Conservation (phyloP, 2,113 vertebrate genomes). For the Callospermophilus lateralis region DNA sequence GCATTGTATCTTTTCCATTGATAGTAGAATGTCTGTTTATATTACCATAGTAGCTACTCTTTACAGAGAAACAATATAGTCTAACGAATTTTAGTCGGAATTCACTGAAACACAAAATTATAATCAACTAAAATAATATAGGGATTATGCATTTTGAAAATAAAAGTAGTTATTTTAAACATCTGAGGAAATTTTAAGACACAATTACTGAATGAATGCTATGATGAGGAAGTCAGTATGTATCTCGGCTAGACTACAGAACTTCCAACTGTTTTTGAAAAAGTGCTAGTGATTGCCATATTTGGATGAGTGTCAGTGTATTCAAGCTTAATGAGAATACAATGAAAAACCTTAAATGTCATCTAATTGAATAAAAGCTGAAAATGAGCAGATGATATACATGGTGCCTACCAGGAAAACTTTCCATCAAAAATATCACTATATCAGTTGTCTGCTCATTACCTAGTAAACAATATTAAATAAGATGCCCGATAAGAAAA, state of each 20-base stretch:
- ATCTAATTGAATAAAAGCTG: constrained; percentile 26
- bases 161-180: background rate
- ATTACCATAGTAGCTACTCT: background rate
- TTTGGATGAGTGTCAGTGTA: constrained; percentile 61
- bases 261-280: constrained; percentile 10
- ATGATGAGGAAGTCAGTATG: background rate
- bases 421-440: background rate
- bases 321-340: constrained; percentile 61
- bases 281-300: constrained; percentile 22
- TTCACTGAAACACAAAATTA: constrained; percentile 75
- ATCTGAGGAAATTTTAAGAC: constrained; percentile 10
- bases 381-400: constrained; percentile 66
- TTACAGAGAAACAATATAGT: constrained; percentile 53
- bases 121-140: constrained; percentile 65
- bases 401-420: background rate
- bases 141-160: constrained; percentile 33
- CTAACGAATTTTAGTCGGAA: constrained; percentile 70
- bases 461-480: constrained; percentile 61
- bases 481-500: constrained; percentile 34
- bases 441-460: background rate
- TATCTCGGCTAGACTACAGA: background rate
- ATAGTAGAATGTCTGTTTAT: background rate
- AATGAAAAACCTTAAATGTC: constrained; percentile 50
- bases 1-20: background rate
- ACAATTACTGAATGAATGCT: background rate